Base-by-base conservation (phyloP, 2,888 invertebrate genomes). In the Latrodectus hesperus region DNA sequence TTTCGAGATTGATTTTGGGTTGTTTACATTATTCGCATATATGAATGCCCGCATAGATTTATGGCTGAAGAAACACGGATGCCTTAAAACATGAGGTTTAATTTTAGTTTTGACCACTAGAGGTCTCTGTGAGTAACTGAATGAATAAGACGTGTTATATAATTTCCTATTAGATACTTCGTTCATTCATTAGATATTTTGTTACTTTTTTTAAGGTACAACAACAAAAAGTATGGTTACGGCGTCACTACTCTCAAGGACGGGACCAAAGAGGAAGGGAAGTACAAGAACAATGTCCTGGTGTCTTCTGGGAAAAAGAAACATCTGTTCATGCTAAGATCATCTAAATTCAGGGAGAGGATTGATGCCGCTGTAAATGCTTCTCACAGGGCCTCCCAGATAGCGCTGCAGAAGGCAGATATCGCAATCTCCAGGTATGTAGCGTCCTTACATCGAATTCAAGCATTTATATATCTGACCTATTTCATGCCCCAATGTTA, bases 271-370 rank as follows among this genome's bases (percentile, higher is more conserved):
- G 99, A 99, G 92, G 99, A 99, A 92, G 99, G 99, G 90, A 99
- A 99, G 94, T 99, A 99, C 94, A 99, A 99, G 93, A 99, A 99
- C 94, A 99, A 99, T 94, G 96, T 99, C 90, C 95, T 99, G 90
- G 97, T 99, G 91, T 98, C 98, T 89, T 98, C 98, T 92, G 97
- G 97, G 92, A 98, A 98, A 93, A 97, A 98, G 93, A 97, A 96
- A 93, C 98, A 98, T 93, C 94, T 99, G 93, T 98, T 99, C 94
- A 95, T 99, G 91, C 97, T 99, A 94, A 94, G 99, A 91, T 98
- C 98, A 90, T 96, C 98, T 88, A 99, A 99, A 93, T 97, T 99
- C 93, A 95, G 98, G 90, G 99, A 99, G 93, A 94, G 99, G 91
- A 97, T 99, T 92, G 99, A 99, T 92, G 97, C 97, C 84, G 98